Evolutionary conservation across 2,113 vertebrate genomes (phyloP).

Genomic region (Ursus arctos): DNA sequence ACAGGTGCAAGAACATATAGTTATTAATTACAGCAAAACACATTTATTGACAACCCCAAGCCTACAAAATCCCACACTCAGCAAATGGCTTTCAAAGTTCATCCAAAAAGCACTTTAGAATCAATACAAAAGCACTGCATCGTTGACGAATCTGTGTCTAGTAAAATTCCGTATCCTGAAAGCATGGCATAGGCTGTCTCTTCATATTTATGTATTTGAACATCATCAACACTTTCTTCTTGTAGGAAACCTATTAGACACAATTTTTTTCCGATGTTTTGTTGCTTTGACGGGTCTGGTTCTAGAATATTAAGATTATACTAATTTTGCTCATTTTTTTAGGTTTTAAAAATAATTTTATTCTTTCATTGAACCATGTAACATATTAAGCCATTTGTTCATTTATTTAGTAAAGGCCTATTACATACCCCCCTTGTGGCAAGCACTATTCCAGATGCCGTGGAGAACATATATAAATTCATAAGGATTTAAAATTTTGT

Average conservation of each 20-base stretch:
- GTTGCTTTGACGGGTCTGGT: not conserved
- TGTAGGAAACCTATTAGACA: not conserved
- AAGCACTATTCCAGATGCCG: not conserved
- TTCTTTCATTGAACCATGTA: not conserved
- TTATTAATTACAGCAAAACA: constrained; percentile 84
- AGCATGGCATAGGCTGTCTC: constrained; percentile 3
- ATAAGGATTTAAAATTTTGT: not conserved
- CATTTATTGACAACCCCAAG: constrained; percentile 81
- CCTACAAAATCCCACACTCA: constrained; percentile 78
- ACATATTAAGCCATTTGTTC: not conserved
- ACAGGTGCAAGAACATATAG: constrained; percentile 82
- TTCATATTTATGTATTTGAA: constrained; percentile 67
- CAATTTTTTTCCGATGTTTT: not conserved
- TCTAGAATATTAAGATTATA: not conserved
- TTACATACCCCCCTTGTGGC: not conserved
- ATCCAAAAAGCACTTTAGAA: constrained; percentile 80
- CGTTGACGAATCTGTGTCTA: constrained; percentile 60
- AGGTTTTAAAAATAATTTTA: constrained; percentile 7
- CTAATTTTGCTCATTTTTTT: not conserved
- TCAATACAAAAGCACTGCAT: constrained; percentile 78
- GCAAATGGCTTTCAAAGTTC: constrained; percentile 81
- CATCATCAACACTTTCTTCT: constrained; percentile 38
- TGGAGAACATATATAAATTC: not conserved
- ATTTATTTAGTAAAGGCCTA: constrained; percentile 19
- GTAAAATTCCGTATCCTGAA: constrained; percentile 64